phyloP scores from a whole-genome alignment of 2,888 invertebrate genomes.

The Epistrophella euchroma region DNA sequence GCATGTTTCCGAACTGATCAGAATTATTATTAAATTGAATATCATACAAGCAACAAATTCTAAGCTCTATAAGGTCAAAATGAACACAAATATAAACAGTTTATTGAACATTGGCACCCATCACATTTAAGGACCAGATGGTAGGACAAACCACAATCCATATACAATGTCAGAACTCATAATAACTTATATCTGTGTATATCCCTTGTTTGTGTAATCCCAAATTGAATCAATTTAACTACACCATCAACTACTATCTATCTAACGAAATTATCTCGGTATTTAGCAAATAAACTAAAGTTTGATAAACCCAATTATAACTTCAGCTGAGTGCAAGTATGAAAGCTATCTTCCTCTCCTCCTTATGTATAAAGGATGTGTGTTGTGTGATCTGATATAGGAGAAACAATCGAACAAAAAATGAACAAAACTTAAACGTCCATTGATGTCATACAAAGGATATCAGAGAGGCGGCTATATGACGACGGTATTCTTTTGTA shows the following conservation, averaged over 20 bases:
- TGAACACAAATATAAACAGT: no score
- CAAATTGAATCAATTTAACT: constrained; percentile 32
- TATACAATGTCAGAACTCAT: not conserved
- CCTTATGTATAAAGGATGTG: not conserved
- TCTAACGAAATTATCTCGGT: constrained; percentile 49
- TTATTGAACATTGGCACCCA: constrained; percentile 4
- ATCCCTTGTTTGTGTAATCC: not conserved
- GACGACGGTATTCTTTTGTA: no score
- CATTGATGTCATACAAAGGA: constrained; percentile 28
- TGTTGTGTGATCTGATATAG: not conserved
- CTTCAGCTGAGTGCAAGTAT: constrained; percentile 22
- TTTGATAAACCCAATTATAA: constrained; percentile 67
- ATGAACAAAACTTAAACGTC: constrained; percentile 26
- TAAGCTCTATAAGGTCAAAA: no score
- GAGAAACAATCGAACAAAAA: not conserved
- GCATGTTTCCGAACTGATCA: no score
- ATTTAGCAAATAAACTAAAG: constrained; percentile 51
- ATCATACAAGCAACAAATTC: no score
- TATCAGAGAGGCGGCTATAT: not conserved
- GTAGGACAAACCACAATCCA: not conserved
- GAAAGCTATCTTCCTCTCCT: constrained; percentile 6
- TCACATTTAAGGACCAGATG: constrained; percentile 30
- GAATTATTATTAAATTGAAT: no score
- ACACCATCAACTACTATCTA: constrained; percentile 19
- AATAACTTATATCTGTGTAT: no score